Percentiles rank a stretch among this genome's conserved stretches.
phyloP scores from a whole-genome alignment of 2,888 invertebrate species.

The Gastracanthus pulcherrimus region DNA sequence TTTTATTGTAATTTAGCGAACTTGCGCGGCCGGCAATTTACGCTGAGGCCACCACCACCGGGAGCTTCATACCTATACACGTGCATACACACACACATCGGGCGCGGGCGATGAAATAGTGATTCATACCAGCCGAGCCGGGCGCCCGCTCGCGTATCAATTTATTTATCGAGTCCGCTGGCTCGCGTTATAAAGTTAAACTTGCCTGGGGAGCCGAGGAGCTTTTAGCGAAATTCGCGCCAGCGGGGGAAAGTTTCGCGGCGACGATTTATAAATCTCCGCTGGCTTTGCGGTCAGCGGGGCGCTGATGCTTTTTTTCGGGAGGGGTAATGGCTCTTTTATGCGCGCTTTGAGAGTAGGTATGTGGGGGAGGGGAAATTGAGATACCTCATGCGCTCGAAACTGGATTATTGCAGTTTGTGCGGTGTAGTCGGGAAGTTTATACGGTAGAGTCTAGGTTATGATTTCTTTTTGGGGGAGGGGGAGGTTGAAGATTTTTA shows the following conservation, averaged over 20 bases:
- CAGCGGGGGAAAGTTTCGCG: background rate
- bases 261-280: slow-evolving; percentile 43
- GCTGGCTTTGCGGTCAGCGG: background rate
- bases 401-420: too few species aligned
- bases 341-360: background rate
- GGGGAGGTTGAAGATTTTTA: too few species aligned
- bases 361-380: background rate
- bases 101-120: slow-evolving; percentile 32
- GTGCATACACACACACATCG: background rate
- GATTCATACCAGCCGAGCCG: slow-evolving; percentile 5
- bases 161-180: slow-evolving; percentile 34
- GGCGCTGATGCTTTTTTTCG: background rate
- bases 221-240: slow-evolving; percentile 39
- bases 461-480: too few species aligned
- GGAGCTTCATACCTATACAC: too few species aligned
- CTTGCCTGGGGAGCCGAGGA: background rate
- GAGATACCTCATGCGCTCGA: too few species aligned
- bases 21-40: slow-evolving; percentile 15
- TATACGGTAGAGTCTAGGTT: too few species aligned
- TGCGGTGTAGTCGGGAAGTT: too few species aligned
- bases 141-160: slow-evolving; percentile 7
- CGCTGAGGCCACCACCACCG: too few species aligned
- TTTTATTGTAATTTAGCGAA: slow-evolving; percentile 37
- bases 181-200: slow-evolving; percentile 1
- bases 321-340: background rate